phyloP scores from a whole-genome alignment of 2,797 vertebrate genomes.

The Tiaroga cobitis region DNA sequence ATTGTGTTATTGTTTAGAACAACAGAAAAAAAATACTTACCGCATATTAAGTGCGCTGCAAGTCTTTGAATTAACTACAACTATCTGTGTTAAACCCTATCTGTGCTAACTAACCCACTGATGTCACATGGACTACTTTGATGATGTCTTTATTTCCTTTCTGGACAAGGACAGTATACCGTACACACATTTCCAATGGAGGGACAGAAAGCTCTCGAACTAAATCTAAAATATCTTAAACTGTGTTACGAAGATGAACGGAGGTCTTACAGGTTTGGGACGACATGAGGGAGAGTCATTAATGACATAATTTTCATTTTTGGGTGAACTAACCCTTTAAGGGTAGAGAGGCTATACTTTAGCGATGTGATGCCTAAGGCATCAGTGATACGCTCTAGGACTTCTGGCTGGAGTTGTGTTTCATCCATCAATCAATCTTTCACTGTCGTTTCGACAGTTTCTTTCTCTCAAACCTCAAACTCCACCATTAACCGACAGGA shows the following conservation, averaged over 20 bases:
- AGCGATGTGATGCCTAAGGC: neutral
- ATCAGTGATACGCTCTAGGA: constrained; percentile 27
- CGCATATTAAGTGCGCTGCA: neutral
- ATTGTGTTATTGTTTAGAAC: constrained; percentile 10
- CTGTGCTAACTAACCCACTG: too few species aligned
- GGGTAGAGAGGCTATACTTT: constrained; percentile 24
- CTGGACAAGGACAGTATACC: too few species aligned
- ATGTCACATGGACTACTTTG: too few species aligned
- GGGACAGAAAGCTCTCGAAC: too few species aligned
- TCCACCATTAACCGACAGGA: constrained; percentile 54
- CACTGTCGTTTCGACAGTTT: constrained; percentile 32
- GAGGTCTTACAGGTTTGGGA: too few species aligned
- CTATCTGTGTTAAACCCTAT: neutral
- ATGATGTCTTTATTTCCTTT: too few species aligned
- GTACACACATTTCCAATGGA: too few species aligned
- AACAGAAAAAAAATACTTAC: neutral
- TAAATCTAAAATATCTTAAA: too few species aligned
- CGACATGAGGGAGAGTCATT: too few species aligned
- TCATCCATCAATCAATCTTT: constrained; percentile 42
- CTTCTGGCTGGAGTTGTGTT: constrained; percentile 45
- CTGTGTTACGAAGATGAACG: too few species aligned
- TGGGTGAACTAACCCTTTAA: too few species aligned
- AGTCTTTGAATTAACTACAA: constrained; percentile 14
- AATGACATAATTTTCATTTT: too few species aligned
- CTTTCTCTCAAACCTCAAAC: constrained; percentile 25